These are phyloP conservation scores for Hybos culiciformis DNA, from an alignment of 2,888 invertebrate genomes.

Conservation along the genomic window DNA sequence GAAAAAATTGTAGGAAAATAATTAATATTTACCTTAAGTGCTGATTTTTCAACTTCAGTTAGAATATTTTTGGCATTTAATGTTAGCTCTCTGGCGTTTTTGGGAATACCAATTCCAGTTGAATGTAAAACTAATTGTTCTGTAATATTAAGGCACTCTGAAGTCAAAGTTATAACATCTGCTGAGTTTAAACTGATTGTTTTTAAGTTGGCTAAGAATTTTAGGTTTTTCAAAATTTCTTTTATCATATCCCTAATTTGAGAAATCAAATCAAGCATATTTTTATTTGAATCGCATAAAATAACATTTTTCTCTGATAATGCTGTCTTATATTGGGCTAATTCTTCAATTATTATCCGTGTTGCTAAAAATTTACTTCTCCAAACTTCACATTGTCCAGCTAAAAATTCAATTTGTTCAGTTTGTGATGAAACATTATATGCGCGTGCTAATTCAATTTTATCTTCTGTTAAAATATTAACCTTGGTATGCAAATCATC, in stretches of 20 bases:
- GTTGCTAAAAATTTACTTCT: constrained; percentile 90
- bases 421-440: constrained; percentile 76
- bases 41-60: constrained; percentile 31
- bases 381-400: constrained; percentile 94
- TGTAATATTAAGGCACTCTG: constrained; percentile 32
- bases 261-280: constrained; percentile 26
- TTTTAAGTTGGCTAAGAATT: constrained; percentile 32
- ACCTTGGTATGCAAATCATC: constrained; percentile 85
- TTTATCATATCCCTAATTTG: constrained; percentile 35
- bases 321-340: constrained; percentile 73
- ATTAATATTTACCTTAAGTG: constrained; percentile 22
- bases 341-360: constrained; percentile 85
- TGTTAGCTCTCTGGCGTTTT: constrained; percentile 24
- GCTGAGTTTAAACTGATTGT: constrained; percentile 30
- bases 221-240: constrained; percentile 32
- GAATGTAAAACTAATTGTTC: constrained; percentile 35
- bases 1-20: background rate
- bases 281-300: constrained; percentile 30
- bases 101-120: constrained; percentile 34
- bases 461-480: constrained; percentile 83
- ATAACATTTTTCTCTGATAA: constrained; percentile 44
- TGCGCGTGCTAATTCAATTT: constrained; percentile 73
- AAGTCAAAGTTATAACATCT: constrained; percentile 30
- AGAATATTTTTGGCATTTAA: constrained; percentile 26
- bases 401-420: constrained; percentile 85